Percentiles rank a stretch among this genome's conserved stretches.
Evolutionary conservation across 2,888 invertebrate genomes (phyloP).

Genomic region (Enoplolaimus lenunculus): DNA sequence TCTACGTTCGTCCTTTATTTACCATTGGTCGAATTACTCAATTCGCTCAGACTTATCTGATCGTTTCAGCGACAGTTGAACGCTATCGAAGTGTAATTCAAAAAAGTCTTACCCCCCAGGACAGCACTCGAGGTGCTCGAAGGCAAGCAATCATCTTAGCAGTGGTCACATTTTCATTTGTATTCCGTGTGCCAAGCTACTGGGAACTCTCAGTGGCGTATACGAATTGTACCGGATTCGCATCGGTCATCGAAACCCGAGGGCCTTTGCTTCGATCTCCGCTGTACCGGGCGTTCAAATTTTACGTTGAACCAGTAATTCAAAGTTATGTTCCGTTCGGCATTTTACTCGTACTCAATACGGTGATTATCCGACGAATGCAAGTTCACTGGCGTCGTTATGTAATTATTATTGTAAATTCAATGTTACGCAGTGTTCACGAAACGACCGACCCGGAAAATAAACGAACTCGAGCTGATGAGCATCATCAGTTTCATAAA

Average conservation of each 20-base stretch:
- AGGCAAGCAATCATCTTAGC: neutral
- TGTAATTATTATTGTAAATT: too few species aligned
- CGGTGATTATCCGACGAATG: neutral
- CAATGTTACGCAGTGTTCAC: too few species aligned
- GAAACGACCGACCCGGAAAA: too few species aligned
- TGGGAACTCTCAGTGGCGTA: neutral
- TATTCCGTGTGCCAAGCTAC: neutral
- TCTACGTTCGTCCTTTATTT: slow-evolving; percentile 9
- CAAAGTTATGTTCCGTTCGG: slow-evolving; percentile 21
- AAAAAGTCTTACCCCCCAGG: too few species aligned
- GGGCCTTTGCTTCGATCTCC: neutral
- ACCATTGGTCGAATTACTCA: slow-evolving; percentile 3
- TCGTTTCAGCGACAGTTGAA: slow-evolving; percentile 3
- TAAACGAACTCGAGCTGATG: too few species aligned
- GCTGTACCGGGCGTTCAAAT: neutral
- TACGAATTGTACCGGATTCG: neutral
- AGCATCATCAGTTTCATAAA: too few species aligned
- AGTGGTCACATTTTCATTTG: neutral
- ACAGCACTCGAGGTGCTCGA: too few species aligned
- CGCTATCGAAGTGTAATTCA: neutral
- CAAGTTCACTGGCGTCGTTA: too few species aligned
- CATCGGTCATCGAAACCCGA: neutral
- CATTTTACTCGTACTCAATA: neutral
- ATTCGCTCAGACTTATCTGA: slow-evolving; percentile 6
- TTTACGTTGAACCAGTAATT: slow-evolving; percentile 4